Base-by-base conservation (phyloP, 2,113 vertebrate genomes). In the Herpetotheres cachinnans region DNA sequence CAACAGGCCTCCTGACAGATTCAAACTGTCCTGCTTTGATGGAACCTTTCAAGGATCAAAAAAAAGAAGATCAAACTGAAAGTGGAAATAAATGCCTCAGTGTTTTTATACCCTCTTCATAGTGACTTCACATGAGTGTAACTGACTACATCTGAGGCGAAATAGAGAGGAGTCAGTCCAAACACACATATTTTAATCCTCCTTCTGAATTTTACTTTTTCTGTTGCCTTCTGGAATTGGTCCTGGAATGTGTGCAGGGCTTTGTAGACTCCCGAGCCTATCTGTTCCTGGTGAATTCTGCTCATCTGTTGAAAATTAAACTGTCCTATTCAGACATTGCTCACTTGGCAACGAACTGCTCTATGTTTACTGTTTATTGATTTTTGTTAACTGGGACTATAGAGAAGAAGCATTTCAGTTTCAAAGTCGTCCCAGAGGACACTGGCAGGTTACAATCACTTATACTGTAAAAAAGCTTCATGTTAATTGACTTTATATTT, bases 401-500 rank as follows among this genome's bases (percentile, higher is more conserved):
- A 89, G 84, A 95, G 94, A 94, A 96, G 94, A 46, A 96, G 70
- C 69, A 94, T 97, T 96, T 95, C 93, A 95, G 96, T 96, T 97
- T 96, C 97, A 97, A 98, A 98, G 97, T 97, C 95, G 36, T 93
- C 95, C 93, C 96, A 96, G 78, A 97, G 95, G 97, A 97, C 97
- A 91, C 72, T 72, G 93, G 65, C 95, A 97, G 96, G 96, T 97
- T 97, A 96, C 90, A 97, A 97, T 97, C 93, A 97, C 95, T 97
- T 97, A 83, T 16, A 95, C 89, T 82, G 86, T 94, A 95, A 95
- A 97, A 97, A 96, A 76, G 38, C 74, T 85, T 87, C 92, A 89
- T 92, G 93, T 93, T 98, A 98, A 98, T 98, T 98, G 96, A 90
- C 95, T 98, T 95, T 95, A 79, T 98, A 97, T 98, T 98, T 98